Conservation (phyloP, 2,888 invertebrate genomes). For the Mythimna loreyi region DNA sequence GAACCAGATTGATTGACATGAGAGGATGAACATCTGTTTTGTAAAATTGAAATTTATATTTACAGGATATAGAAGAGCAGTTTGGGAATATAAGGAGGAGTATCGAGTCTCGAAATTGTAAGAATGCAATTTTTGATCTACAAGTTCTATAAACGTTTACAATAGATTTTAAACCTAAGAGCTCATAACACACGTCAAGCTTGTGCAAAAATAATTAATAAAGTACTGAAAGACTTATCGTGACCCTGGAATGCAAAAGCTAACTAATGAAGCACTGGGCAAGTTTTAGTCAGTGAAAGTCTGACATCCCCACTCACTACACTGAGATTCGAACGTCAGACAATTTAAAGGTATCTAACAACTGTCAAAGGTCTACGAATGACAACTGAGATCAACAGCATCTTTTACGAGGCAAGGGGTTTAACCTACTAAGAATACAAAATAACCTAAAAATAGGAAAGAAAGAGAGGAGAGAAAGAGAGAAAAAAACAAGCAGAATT, state of each 20-base stretch:
- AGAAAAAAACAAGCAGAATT: slow-evolving; percentile 10
- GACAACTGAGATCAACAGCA: too few relatives aligned
- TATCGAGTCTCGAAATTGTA: too few relatives aligned
- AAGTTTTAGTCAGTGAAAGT: too few relatives aligned
- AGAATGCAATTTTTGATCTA: not conserved
- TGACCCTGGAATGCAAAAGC: too few relatives aligned
- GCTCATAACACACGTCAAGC: not conserved
- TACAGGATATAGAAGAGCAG: not conserved
- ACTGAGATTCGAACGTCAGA: too few relatives aligned
- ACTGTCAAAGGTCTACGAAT: too few relatives aligned
- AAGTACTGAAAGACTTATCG: too few relatives aligned
- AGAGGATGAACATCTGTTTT: slow-evolving; percentile 5
- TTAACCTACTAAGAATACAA: not conserved
- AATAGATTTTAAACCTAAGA: slow-evolving; percentile 6
- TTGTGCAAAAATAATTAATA: slow-evolving; percentile 4
- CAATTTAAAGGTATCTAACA: too few relatives aligned
- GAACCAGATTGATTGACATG: not conserved
- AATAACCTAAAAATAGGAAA: not conserved
- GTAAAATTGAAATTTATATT: not conserved
- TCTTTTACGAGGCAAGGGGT: too few relatives aligned
- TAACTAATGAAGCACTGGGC: too few relatives aligned
- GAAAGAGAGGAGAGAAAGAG: not conserved
- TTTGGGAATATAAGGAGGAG: too few relatives aligned
- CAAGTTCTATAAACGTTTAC: not conserved
- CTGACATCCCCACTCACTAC: too few relatives aligned